Evolutionary conservation across 2,888 invertebrate species (phyloP).

Genomic region (Tineola bisselliella): DNA sequence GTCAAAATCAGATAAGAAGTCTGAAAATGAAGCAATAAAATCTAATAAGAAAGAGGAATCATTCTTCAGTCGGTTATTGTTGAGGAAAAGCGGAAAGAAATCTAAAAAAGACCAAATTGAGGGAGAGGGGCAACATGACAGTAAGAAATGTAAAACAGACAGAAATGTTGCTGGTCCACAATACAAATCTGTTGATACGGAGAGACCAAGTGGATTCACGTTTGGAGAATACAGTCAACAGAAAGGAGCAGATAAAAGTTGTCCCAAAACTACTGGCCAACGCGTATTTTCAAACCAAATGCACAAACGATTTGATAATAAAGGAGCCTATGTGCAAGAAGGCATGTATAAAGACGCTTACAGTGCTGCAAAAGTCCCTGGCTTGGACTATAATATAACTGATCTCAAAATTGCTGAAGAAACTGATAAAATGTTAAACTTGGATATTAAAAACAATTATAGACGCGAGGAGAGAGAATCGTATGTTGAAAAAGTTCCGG

Average conservation of each 20-base stretch:
- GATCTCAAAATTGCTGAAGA: constrained; percentile 63
- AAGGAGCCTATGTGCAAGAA: constrained; percentile 61
- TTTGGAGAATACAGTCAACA: constrained; percentile 38
- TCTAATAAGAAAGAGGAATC: constrained; percentile 66
- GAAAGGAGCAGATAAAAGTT: constrained; percentile 46
- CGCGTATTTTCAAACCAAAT: constrained; percentile 60
- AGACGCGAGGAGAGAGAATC: constrained; percentile 44
- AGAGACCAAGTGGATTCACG: constrained; percentile 28
- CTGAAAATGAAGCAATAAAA: constrained; percentile 57
- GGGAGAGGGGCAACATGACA: constrained; percentile 47
- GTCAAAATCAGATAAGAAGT: constrained; percentile 57
- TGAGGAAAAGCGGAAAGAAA: constrained; percentile 77
- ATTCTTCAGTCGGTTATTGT: constrained; percentile 73
- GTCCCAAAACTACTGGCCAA: constrained; percentile 54
- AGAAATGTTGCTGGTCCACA: constrained; percentile 32
- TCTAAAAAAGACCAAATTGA: constrained; percentile 67
- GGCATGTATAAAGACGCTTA: constrained; percentile 58
- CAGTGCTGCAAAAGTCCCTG: constrained; percentile 53
- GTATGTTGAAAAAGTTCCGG: constrained; percentile 30
- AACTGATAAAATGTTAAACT: constrained; percentile 56
- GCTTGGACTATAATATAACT: constrained; percentile 56
- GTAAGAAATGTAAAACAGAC: constrained; percentile 49
- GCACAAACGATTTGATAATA: constrained; percentile 62
- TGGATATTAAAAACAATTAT: constrained; percentile 50
- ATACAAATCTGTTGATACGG: constrained; percentile 45